Evolutionary conservation across 2,797 vertebrate species (phyloP), one percentile per base, ranked within the genome.

Genomic region (Telmatherina bonti): DNA sequence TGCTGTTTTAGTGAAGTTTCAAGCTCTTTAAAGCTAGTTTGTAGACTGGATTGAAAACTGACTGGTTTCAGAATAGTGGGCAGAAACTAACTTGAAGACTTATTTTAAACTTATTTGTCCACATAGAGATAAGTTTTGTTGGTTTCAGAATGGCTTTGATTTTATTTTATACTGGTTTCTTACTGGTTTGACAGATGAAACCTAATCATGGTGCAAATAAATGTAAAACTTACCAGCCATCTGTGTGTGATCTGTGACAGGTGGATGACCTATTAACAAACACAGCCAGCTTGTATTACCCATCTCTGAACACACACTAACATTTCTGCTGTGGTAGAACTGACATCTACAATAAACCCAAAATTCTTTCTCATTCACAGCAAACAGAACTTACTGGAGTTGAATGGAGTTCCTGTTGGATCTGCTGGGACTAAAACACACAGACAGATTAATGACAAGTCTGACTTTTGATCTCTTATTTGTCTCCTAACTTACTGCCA

Each of bases 191-290:
- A 45, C 22, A 30, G 26, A 38, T 43, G 26, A 56, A 56, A 20
- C 12, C 22, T 66, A 53, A 16, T 36, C 16, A 22, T 30, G 11
- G 29, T 47, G 11, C 57, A 20, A 60, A 71, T 49, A 61, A 52
- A 35, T 74, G 49, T 85, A 67, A 84, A 87, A 94, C 93, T 95
- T 92, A 95, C 94, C 94, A 93, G 92, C 93, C 72, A 62, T 67
- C 70, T 92, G 91, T 75, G 84, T 85, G 61, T 91, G 90, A 55
- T 89, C 85, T 1, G 88, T 93, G 70, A 76, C 88, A 33, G 81
- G 89, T 78, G 79, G 67, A 75, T 80, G 88, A 87, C 74, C 94
- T 94, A 84, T 18, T 66, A 71, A 70, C 2, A 67, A 12, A 71
- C 35, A 53, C 33, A 43, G n/a, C n/a, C 26, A 38, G 9, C 13